Evolutionary conservation across 2,797 vertebrate species (phyloP).

Genomic region (Argya squamiceps): DNA sequence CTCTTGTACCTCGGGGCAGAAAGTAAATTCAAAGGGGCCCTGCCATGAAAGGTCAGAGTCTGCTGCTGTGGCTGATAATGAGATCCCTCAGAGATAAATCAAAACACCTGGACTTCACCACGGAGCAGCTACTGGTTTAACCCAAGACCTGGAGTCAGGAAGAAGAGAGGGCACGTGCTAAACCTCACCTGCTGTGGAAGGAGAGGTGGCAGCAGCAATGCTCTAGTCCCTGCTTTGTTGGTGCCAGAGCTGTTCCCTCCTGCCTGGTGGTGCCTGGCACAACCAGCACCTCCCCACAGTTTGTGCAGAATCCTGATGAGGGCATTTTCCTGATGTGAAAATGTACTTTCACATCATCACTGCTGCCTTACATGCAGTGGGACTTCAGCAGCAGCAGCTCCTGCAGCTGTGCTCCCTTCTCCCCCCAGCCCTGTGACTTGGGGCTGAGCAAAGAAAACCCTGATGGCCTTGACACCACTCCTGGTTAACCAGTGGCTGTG

Average conservation of each 20-base stretch:
- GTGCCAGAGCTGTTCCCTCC: not conserved
- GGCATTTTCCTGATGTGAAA: no score
- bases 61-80: slow-evolving; percentile 40
- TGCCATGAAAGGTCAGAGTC: slow-evolving; percentile 47
- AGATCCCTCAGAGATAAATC: slow-evolving; percentile 55
- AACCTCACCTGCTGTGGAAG: not conserved
- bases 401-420: not conserved
- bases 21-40: slow-evolving; percentile 55
- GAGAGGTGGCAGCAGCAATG: not conserved
- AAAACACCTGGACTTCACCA: not conserved
- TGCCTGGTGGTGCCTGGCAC: not conserved
- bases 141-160: not conserved
- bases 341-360: fast-evolving
- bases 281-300: not conserved
- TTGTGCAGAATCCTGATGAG: not conserved
- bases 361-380: not conserved
- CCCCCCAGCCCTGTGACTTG: not conserved
- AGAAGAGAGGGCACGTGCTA: not conserved
- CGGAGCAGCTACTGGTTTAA: not conserved
- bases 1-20: slow-evolving; percentile 33
- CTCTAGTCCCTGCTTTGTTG: fast-evolving
- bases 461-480: not conserved
- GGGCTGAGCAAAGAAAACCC: not conserved
- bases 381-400: not conserved
- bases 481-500: fast-evolving